Conservation (phyloP, 1,140 invertebrate genomes). For the Drosophila malerkotliana region DNA sequence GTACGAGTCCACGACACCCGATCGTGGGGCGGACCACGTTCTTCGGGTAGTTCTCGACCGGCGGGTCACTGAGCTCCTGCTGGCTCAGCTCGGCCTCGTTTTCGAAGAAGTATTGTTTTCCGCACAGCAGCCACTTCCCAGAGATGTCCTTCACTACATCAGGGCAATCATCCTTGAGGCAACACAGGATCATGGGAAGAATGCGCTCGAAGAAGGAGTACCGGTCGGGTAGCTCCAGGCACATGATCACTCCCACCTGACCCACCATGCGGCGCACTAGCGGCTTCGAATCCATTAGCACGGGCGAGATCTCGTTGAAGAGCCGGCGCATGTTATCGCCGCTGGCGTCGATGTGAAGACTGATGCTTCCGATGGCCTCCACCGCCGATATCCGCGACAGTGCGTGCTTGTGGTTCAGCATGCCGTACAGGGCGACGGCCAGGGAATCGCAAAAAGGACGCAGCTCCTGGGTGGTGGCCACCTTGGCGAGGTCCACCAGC, state of each 20-base stretch:
- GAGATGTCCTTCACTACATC: constrained; percentile 86
- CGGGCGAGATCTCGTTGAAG: constrained; percentile 70
- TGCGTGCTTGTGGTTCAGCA: constrained; percentile 92
- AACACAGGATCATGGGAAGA: constrained; percentile 90
- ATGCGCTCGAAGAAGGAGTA: constrained; percentile 92
- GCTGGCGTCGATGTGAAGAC: constrained; percentile 85
- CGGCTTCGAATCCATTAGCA: constrained; percentile 89
- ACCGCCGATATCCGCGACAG: constrained; percentile 90
- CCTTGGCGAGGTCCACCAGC: constrained; percentile 87
- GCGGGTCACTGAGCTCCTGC: constrained; percentile 87
- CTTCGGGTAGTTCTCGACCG: constrained; percentile 87
- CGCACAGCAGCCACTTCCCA: constrained; percentile 88
- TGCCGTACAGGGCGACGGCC: constrained; percentile 89
- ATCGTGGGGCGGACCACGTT: constrained; percentile 88
- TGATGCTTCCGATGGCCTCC: constrained; percentile 87
- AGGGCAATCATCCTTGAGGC: constrained; percentile 89
- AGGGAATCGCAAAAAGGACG: constrained; percentile 89
- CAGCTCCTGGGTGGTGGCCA: constrained; percentile 88
- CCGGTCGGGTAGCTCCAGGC: constrained; percentile 88
- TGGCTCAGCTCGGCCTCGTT: constrained; percentile 91
- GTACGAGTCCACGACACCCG: constrained; percentile 90
- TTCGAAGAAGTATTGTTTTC: constrained; percentile 89
- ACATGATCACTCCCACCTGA: constrained; percentile 88
- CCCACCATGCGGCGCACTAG: constrained; percentile 88
- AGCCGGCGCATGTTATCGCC: constrained; percentile 84